These are phyloP conservation scores for Triplophysa tibetana DNA, from an alignment of 2,113 vertebrate genomes.

Conservation along the genomic window DNA sequence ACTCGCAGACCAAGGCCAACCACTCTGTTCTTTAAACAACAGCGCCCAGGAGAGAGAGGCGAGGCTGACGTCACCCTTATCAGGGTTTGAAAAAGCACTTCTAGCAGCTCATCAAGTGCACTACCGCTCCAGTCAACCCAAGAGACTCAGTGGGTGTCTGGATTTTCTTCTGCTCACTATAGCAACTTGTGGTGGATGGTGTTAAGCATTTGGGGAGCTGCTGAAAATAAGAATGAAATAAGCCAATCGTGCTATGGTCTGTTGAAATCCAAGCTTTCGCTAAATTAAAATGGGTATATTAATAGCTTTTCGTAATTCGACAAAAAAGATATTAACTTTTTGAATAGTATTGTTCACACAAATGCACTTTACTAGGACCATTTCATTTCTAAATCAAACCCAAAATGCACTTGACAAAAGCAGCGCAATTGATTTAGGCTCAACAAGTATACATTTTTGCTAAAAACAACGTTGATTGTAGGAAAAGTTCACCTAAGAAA, in stretches of 20 bases:
- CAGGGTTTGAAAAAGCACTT: constrained; percentile 33
- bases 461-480: no score
- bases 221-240: not conserved
- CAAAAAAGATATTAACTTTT: no score
- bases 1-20: constrained; percentile 53
- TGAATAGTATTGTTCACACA: no score
- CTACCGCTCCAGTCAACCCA: constrained; percentile 6
- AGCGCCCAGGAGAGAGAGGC: constrained; percentile 44
- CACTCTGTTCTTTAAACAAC: constrained; percentile 59
- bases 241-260: not conserved
- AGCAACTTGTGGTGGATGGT: not conserved
- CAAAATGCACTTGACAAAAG: no score
- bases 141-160: constrained; percentile 18
- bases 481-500: no score
- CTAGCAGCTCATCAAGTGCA: constrained; percentile 55
- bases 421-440: no score
- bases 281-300: not conserved
- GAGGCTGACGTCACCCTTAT: constrained; percentile 51
- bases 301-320: no score
- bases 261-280: not conserved
- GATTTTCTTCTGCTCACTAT: constrained; percentile 1
- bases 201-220: not conserved
- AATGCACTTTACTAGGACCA: no score
- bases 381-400: no score
- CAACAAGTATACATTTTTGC: no score